Evolutionary conservation across 2,797 vertebrate genomes (phyloP).

Genomic region (Acomys russatus): DNA sequence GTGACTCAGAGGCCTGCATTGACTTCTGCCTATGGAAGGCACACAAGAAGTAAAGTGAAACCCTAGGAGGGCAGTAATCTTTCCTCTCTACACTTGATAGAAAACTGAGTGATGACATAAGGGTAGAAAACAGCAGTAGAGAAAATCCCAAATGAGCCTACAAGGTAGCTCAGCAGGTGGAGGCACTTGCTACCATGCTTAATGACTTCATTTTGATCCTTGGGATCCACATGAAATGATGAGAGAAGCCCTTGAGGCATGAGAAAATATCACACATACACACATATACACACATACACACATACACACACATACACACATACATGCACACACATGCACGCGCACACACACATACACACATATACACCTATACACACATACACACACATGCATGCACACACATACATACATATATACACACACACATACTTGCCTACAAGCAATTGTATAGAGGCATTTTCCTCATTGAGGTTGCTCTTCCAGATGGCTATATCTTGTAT

Average conservation of each 20-base stretch:
- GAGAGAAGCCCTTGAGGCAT: not conserved
- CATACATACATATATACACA: no score
- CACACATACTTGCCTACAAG: not conserved
- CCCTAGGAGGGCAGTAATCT: not conserved
- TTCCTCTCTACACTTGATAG: conserved; percentile 19
- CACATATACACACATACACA: not conserved
- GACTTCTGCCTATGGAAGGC: not conserved
- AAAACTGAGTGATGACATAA: conserved; percentile 3
- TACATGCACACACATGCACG: not conserved
- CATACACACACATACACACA: not conserved
- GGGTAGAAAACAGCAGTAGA: not conserved
- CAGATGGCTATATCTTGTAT: not conserved
- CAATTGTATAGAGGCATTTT: not conserved
- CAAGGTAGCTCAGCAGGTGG: no score
- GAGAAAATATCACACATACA: not conserved
- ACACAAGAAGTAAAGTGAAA: not conserved
- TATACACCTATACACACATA: not conserved
- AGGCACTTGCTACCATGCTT: not conserved
- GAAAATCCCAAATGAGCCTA: not conserved
- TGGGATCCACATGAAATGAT: not conserved
- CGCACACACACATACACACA: not conserved
- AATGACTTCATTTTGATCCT: not conserved
- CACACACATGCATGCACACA: not conserved
- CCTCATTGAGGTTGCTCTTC: not conserved
- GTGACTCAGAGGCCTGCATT: not conserved